Evolutionary conservation across 2,113 vertebrate genomes (phyloP).

Genomic region (Corythornis madagascariensis): DNA sequence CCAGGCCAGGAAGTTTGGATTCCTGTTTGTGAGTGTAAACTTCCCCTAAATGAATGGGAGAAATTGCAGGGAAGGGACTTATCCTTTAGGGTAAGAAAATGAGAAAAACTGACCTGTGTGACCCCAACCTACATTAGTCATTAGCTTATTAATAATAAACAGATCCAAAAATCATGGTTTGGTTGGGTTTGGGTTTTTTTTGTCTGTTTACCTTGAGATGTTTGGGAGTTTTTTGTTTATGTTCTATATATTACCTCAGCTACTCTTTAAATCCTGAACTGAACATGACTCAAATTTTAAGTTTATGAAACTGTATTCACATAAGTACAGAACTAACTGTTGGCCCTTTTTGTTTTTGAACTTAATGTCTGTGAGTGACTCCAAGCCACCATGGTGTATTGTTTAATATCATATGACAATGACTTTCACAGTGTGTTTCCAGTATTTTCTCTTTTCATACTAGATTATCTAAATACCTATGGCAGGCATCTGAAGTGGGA

Average conservation of each 20-base stretch:
- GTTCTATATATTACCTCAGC: not conserved
- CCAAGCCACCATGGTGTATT: not conserved
- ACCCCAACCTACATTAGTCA: not conserved
- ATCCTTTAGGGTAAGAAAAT: not conserved
- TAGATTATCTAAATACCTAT: constrained; percentile 29
- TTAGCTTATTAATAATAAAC: not conserved
- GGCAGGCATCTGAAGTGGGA: not conserved
- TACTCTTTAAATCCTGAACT: not conserved
- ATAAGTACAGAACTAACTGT: not conserved
- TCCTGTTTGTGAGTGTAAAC: not conserved
- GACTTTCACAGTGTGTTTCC: not conserved
- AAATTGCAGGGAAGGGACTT: not conserved
- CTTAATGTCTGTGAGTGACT: not conserved
- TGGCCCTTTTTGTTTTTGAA: not conserved
- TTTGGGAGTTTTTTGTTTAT: not conserved
- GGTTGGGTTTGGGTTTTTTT: not conserved
- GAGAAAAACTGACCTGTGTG: not conserved
- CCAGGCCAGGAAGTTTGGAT: not conserved
- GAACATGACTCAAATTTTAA: not conserved
- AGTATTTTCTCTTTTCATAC: not conserved
- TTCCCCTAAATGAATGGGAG: not conserved
- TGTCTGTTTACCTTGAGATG: not conserved
- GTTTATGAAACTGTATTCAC: not conserved
- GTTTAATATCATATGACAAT: constrained; percentile 23
- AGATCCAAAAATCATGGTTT: not conserved